These are phyloP conservation scores for Caretta caretta DNA, from an alignment of 2,113 vertebrate species.

Conservation along the genomic window DNA sequence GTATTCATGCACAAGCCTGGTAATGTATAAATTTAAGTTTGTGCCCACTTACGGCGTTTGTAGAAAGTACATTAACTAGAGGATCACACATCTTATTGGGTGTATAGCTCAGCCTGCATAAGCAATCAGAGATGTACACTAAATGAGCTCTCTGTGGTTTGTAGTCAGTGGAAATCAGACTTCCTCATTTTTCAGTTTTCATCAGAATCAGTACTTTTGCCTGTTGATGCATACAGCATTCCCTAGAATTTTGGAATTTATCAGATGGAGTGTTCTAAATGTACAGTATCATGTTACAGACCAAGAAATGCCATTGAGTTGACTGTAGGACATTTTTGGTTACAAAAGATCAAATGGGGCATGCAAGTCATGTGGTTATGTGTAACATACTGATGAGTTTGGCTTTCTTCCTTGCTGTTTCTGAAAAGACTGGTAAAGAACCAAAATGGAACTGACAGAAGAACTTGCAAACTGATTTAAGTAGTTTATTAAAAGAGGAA, in stretches of 20 bases:
- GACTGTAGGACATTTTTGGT: background rate
- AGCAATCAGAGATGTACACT: accelerated
- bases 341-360: background rate
- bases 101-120: background rate
- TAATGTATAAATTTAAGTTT: background rate
- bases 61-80: background rate
- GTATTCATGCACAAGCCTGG: background rate
- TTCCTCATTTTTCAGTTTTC: background rate
- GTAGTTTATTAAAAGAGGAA: background rate
- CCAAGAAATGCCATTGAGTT: background rate
- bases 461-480: accelerated
- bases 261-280: background rate
- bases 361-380: background rate
- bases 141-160: background rate
- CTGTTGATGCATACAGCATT: background rate
- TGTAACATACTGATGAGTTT: background rate
- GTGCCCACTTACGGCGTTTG: background rate
- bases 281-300: background rate
- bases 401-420: background rate
- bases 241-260: no score
- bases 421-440: background rate
- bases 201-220: no score
- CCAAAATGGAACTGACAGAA: background rate
- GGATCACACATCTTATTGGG: background rate
- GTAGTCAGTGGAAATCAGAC: background rate